phyloP scores from a whole-genome alignment of 1,140 invertebrate species.

The Solenopsis invicta region DNA sequence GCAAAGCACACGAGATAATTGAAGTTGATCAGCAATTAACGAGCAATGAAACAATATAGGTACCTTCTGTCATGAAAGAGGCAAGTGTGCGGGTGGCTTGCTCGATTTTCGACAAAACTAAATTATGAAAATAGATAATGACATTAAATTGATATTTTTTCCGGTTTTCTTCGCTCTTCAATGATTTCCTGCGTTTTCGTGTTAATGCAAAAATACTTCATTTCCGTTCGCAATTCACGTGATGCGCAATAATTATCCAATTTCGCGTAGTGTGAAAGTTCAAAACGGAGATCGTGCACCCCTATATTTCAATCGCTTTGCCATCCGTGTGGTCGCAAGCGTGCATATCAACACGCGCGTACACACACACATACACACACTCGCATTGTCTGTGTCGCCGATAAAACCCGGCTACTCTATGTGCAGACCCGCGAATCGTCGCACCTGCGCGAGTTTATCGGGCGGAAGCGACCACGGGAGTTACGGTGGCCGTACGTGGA shows the following conservation, averaged over 20 bases:
- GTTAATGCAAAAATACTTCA: not conserved
- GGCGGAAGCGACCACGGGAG: constrained; percentile 46
- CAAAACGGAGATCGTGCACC: not conserved
- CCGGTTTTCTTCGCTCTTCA: not conserved
- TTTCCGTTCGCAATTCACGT: not conserved
- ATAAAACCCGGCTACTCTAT: constrained; percentile 51
- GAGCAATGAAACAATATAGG: not conserved
- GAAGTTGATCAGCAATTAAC: not conserved
- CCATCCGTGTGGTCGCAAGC: not conserved
- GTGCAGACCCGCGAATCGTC: constrained; percentile 55
- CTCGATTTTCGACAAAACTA: not conserved
- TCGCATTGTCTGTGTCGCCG: constrained; percentile 24
- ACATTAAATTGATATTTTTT: not conserved
- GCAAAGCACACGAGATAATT: constrained; percentile 24
- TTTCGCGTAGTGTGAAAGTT: not conserved
- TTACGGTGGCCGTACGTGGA: constrained; percentile 50
- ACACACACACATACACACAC: not conserved
- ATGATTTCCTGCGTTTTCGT: not conserved
- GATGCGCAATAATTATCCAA: not conserved
- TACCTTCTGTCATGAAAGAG: not conserved
- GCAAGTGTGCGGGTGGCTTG: too few species aligned
- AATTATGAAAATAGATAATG: not conserved
- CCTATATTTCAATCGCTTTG: not conserved
- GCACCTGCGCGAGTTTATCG: constrained; percentile 63
- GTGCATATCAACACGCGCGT: not conserved